Conservation (phyloP, 1,140 invertebrate species). For the Pseudachorutes palmiensis region DNA sequence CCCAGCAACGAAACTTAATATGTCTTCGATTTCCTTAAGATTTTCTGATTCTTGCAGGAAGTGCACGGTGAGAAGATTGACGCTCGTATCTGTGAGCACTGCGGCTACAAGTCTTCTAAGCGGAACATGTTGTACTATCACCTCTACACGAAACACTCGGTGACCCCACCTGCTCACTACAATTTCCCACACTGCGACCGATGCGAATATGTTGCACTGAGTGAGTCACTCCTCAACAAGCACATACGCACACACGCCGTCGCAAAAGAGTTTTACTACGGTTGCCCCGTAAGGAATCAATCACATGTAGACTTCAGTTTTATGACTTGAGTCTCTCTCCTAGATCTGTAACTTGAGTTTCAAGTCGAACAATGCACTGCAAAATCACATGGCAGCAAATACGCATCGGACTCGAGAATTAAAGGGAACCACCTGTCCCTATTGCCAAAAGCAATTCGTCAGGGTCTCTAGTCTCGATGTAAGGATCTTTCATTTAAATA, state of each 20-base stretch:
- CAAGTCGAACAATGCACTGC: constrained; percentile 45
- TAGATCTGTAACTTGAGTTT: constrained; percentile 49
- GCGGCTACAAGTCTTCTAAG: constrained; percentile 65
- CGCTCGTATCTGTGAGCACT: constrained; percentile 70
- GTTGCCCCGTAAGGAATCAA: neutral
- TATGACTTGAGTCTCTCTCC: constrained; percentile 43
- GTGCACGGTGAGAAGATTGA: constrained; percentile 72
- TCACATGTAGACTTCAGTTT: neutral
- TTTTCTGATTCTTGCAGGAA: constrained; percentile 47
- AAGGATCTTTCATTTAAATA: neutral
- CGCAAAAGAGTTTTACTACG: constrained; percentile 39
- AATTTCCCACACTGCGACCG: constrained; percentile 64
- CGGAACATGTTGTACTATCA: constrained; percentile 70
- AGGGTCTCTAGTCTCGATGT: constrained; percentile 50
- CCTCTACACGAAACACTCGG: constrained; percentile 67
- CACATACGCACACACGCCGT: constrained; percentile 45
- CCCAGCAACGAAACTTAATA: neutral
- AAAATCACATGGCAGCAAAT: constrained; percentile 45
- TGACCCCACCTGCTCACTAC: constrained; percentile 58
- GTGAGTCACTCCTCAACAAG: constrained; percentile 55
- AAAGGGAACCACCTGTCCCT: constrained; percentile 48
- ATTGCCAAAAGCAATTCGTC: constrained; percentile 57
- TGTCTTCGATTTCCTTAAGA: constrained; percentile 9
- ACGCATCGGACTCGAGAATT: constrained; percentile 35
- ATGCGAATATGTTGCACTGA: constrained; percentile 65